These are phyloP conservation scores for Rhopalosiphum padi DNA, from an alignment of 1,140 invertebrate species.

Conservation along the genomic window DNA sequence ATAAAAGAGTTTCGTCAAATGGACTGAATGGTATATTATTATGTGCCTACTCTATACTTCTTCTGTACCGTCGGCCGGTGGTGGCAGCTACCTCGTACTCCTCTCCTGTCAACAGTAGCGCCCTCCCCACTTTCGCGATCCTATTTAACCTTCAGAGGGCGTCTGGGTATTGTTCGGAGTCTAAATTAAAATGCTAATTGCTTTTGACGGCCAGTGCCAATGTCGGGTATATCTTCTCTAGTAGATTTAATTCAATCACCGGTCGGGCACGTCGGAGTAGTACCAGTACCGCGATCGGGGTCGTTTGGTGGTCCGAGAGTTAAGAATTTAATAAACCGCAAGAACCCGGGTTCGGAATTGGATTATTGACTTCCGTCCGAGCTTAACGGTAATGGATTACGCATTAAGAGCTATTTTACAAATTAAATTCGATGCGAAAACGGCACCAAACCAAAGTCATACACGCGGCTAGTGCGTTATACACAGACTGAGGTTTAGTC, in stretches of 20 bases:
- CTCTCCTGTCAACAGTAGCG: slow-evolving; percentile 8
- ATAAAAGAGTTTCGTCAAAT: slow-evolving; percentile 34
- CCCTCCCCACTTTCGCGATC: neutral
- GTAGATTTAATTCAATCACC: slow-evolving; percentile 51
- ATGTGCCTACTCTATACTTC: neutral
- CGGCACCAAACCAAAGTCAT: neutral
- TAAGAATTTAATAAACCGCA: slow-evolving; percentile 55
- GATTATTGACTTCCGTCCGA: slow-evolving; percentile 49
- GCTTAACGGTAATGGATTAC: slow-evolving; percentile 44
- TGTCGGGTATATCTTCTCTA: slow-evolving; percentile 38
- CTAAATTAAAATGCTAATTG: slow-evolving; percentile 57
- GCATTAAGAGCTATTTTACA: slow-evolving; percentile 40
- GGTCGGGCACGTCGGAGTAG: neutral
- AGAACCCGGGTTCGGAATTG: slow-evolving; percentile 23
- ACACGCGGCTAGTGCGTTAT: neutral
- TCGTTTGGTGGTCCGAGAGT: neutral
- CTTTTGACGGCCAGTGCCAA: slow-evolving; percentile 54
- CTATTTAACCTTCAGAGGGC: slow-evolving; percentile 13
- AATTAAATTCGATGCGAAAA: slow-evolving; percentile 30
- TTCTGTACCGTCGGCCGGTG: neutral
- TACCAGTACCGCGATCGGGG: neutral
- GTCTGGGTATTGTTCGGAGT: slow-evolving; percentile 45
- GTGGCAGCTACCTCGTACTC: neutral
- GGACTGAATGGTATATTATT: neutral
- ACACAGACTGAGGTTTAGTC: neutral